Base-by-base conservation (phyloP, 2,113 vertebrate genomes). In the Clarias magur region DNA sequence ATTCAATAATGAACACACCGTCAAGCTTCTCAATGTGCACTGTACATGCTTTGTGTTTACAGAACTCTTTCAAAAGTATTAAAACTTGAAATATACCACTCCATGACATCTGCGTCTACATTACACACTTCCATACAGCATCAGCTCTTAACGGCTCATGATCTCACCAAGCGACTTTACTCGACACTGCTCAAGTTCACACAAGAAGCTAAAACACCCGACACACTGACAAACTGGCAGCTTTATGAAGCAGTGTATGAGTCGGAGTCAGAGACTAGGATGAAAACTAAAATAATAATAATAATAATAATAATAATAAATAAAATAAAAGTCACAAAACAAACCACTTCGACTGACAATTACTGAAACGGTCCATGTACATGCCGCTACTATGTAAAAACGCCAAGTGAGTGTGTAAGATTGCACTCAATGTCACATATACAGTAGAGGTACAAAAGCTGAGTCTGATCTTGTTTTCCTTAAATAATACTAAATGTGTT, bases 171-270 rank as follows among this genome's bases (percentile, higher is more conserved):
- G 25, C 63, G 54, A 82, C 19, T 48, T 68, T 53, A 27, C 53
- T 3, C 5, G 10, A 56, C 11, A 5, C 12, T 25, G 23, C 38
- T 81, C 17, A 16, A n/a, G 13, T 53, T 83, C 38, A 54, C 63
- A 34, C 9, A 1, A 54, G 12, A 83, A 4, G 3, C 25, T 13
- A 54, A 19, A 59, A 57, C 25, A 57, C 5, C 54, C 60, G 62
- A 62, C 30, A 62, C 59, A 53, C 21, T 15, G 80, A 82, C 30
- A 62, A 34, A 80, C 78, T 59, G 56, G 15, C 79, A 82, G 60
- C 59, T 82, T 65, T 65, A 82, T 42, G 12, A 82, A 38, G 56
- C 57, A 34, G 34, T 82, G 60, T 48, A 82, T 65, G n/a, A 53
- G 72, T 59, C 15, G 27, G 27, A 12, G 15, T 3, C 59, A 54